These are phyloP conservation scores for Spilogale gracilis DNA, from an alignment of 2,113 vertebrate genomes.

Conservation along the genomic window DNA sequence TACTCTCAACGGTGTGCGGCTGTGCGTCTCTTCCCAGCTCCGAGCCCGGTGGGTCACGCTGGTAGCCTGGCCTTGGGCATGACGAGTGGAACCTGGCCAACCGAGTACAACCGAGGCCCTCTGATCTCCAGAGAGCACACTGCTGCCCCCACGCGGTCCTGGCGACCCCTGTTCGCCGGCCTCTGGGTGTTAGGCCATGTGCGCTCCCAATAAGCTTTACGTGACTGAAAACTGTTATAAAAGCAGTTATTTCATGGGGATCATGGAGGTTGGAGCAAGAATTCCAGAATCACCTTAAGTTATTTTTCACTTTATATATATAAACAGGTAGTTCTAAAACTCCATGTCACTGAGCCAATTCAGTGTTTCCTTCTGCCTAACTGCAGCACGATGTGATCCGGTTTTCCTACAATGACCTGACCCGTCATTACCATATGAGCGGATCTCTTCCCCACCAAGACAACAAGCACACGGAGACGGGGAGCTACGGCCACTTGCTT, in stretches of 20 bases:
- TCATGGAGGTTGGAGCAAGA: background rate
- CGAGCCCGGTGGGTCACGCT: background rate
- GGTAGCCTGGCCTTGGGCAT: accelerated
- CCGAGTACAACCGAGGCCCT: background rate
- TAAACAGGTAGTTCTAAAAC: background rate
- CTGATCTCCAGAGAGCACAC: background rate
- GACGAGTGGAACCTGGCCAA: background rate
- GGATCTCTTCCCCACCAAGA: background rate
- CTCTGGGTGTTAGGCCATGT: background rate
- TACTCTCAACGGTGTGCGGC: accelerated
- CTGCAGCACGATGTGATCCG: background rate
- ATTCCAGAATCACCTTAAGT: background rate
- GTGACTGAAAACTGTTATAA: background rate
- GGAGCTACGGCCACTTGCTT: no score
- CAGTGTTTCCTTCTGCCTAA: background rate
- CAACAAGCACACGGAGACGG: background rate
- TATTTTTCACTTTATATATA: background rate
- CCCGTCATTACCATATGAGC: background rate
- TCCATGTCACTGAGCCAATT: background rate
- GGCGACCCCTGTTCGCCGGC: no score
- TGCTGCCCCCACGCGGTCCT: accelerated
- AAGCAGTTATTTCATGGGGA: background rate
- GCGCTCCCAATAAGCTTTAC: background rate
- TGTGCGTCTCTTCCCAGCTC: accelerated
- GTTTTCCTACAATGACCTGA: background rate